Evolutionary conservation across 2,888 invertebrate species (phyloP).

Genomic region (Agrochola macilenta): DNA sequence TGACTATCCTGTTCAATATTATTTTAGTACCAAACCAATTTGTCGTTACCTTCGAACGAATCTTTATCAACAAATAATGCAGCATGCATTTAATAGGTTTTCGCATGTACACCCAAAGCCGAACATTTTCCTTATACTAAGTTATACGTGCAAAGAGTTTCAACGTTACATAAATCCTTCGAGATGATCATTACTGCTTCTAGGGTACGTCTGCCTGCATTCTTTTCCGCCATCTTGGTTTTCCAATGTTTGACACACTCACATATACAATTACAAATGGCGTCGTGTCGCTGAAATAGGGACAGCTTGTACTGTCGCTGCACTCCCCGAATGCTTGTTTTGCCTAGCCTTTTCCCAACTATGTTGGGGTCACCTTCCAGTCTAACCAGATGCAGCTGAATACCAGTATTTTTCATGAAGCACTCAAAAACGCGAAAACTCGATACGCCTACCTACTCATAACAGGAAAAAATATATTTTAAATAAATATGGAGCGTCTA

Average conservation of each 20-base stretch:
- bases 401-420: background rate
- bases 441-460: no score
- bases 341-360: background rate
- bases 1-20: constrained; percentile 22
- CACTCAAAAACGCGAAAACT: no score
- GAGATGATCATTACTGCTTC: background rate
- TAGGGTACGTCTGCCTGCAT: constrained; percentile 3
- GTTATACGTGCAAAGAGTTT: constrained; percentile 31
- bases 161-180: constrained; percentile 13
- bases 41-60: constrained; percentile 1
- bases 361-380: background rate
- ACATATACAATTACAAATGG: constrained; percentile 30
- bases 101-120: background rate
- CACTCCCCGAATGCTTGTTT: background rate
- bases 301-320: background rate
- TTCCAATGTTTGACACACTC: constrained; percentile 21
- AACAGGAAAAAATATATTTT: no score
- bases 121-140: constrained; percentile 28
- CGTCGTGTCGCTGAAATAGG: constrained; percentile 15
- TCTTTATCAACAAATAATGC: constrained; percentile 28
- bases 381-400: background rate
- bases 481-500: no score
- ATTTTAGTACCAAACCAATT: constrained; percentile 4
- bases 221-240: constrained; percentile 49
- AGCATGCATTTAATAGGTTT: constrained; percentile 27